phyloP scores from a whole-genome alignment of 2,888 invertebrate species.

The Odontomyia ornata region DNA sequence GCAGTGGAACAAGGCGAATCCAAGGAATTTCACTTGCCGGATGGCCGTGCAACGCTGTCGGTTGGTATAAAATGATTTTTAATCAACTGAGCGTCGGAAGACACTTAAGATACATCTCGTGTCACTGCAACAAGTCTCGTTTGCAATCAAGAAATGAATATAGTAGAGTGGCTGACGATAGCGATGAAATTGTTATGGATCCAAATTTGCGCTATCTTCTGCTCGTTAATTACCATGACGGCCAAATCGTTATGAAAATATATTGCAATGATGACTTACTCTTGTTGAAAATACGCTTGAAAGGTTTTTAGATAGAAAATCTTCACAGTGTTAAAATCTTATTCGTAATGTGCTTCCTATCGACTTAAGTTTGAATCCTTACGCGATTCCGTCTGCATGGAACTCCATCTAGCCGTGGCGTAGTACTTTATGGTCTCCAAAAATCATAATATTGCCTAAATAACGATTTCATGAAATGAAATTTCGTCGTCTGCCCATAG shows the following conservation, averaged over 20 bases:
- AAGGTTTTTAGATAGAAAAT: too few species aligned
- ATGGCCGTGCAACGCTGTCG: not conserved
- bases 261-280: not conserved
- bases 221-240: not conserved
- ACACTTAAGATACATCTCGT: slow-evolving; percentile 18
- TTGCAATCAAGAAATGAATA: not conserved
- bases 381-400: too few species aligned
- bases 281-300: too few species aligned
- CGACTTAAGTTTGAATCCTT: too few species aligned
- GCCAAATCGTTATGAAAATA: not conserved
- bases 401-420: too few species aligned
- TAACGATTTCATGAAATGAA: too few species aligned
- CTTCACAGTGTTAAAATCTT: too few species aligned
- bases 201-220: not conserved
- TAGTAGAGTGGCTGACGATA: not conserved
- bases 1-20: not conserved
- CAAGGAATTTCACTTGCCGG: not conserved
- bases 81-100: slow-evolving; percentile 21
- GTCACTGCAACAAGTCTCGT: slow-evolving; percentile 31
- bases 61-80: slow-evolving; percentile 15
- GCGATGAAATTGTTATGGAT: not conserved
- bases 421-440: too few species aligned
- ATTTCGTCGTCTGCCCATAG: too few species aligned
- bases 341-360: too few species aligned
- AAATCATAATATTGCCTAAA: too few species aligned